Percentiles rank a stretch among this genome's conserved stretches.
Conservation (phyloP, 2,888 invertebrate species). For the Morpho helenor region DNA sequence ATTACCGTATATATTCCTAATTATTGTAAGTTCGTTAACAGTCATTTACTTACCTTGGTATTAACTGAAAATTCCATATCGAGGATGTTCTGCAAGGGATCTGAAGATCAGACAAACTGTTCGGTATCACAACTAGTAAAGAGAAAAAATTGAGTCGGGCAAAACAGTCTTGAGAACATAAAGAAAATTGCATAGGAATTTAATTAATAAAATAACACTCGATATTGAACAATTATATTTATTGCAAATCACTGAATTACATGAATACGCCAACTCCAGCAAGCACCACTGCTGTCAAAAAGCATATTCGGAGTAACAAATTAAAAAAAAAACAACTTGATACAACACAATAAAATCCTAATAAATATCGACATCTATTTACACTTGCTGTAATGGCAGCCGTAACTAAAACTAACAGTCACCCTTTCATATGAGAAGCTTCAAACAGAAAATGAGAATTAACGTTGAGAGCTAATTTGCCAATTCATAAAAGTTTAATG, state of each 20-base stretch:
- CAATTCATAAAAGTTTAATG: too few species aligned
- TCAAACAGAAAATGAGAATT: background rate
- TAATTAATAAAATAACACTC: constrained; percentile 33
- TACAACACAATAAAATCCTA: constrained; percentile 48
- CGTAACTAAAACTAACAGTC: constrained; percentile 40
- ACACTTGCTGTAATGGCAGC: constrained; percentile 64
- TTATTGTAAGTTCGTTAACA: too few species aligned
- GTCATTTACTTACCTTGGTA: too few species aligned
- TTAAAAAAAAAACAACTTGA: constrained; percentile 42
- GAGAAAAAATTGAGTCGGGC: too few species aligned
- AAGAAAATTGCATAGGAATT: too few species aligned
- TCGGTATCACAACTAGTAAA: too few species aligned
- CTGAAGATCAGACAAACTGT: too few species aligned
- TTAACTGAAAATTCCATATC: too few species aligned
- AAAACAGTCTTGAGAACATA: background rate
- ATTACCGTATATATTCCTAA: too few species aligned
- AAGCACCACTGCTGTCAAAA: constrained; percentile 38
- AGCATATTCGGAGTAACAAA: constrained; percentile 59
- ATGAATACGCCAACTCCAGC: constrained; percentile 57
- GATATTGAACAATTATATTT: constrained; percentile 63
- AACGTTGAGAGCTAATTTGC: background rate
- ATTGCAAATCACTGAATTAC: constrained; percentile 69
- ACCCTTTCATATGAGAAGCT: constrained; percentile 23
- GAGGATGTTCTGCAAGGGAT: too few species aligned
- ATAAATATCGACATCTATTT: constrained; percentile 53